These are phyloP conservation scores for Athalia circularis DNA, from an alignment of 2,888 invertebrate species.

Conservation along the genomic window DNA sequence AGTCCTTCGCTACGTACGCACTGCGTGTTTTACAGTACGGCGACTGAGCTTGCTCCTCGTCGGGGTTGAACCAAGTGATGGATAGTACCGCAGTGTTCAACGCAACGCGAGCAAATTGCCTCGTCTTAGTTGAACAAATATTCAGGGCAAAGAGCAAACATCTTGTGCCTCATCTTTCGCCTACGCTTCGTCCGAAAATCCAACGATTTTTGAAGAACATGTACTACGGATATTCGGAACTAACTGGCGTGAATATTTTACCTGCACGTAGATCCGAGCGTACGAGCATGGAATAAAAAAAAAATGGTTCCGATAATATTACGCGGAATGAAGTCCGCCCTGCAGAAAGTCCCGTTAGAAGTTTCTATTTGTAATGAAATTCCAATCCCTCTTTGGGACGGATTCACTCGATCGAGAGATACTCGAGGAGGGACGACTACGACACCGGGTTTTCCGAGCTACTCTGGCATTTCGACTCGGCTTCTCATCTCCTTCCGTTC, in stretches of 20 bases:
- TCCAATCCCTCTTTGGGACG: slow-evolving; percentile 39
- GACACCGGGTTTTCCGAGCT: neutral
- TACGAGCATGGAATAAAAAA: neutral
- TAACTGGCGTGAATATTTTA: no score
- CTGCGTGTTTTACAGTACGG: neutral
- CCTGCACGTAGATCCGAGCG: no score
- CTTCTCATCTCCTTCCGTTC: neutral
- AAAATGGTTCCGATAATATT: slow-evolving; percentile 3
- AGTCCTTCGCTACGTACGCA: no score
- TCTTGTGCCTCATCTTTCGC: neutral
- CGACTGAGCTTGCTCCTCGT: slow-evolving; percentile 27
- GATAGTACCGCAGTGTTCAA: slow-evolving; percentile 38
- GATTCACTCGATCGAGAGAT: slow-evolving; percentile 53
- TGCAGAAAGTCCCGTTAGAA: slow-evolving; percentile 6
- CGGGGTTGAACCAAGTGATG: slow-evolving; percentile 40
- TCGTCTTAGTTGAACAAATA: slow-evolving; percentile 39
- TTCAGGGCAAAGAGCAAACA: slow-evolving; percentile 29
- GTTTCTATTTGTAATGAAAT: slow-evolving; percentile 45
- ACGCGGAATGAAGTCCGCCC: neutral
- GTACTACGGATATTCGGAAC: no score
- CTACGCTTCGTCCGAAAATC: no score
- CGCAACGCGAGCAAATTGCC: slow-evolving; percentile 36
- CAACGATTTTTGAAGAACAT: no score
- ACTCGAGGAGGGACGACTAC: slow-evolving; percentile 38
- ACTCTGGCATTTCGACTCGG: neutral